A percentile compares a stretch with the other conserved stretches of the same genome.
Evolutionary conservation across 2,888 invertebrate genomes (phyloP).

Genomic region (Brachypalpus laphriformis): DNA sequence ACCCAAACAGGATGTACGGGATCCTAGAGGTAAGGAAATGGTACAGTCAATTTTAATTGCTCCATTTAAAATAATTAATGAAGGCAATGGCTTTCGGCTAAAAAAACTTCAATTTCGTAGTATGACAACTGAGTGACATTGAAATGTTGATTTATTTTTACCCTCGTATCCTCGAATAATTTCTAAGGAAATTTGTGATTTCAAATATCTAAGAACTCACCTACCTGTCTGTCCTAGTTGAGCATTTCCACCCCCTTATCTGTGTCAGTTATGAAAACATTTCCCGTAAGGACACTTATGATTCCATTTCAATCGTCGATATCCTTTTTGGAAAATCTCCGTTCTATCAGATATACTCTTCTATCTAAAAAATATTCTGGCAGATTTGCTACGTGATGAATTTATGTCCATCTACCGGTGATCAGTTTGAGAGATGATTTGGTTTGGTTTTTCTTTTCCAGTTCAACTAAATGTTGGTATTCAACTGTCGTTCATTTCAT

Average conservation of each 20-base stretch:
- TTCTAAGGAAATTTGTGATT: no score
- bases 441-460: not conserved
- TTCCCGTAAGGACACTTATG: not conserved
- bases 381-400: slow-evolving; percentile 11
- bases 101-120: not conserved
- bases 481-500: not conserved
- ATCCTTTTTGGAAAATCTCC: not conserved
- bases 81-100: not conserved
- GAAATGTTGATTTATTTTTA: not conserved
- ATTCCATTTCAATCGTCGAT: not conserved
- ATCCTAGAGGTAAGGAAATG: not conserved
- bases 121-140: not conserved
- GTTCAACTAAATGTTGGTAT: not conserved
- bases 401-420: not conserved
- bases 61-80: not conserved
- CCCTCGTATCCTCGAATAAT: no score
- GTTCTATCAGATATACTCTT: not conserved
- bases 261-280: not conserved
- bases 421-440: slow-evolving; percentile 10
- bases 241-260: no score
- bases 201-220: no score
- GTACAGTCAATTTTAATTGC: not conserved
- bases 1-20: not conserved
- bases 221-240: not conserved
- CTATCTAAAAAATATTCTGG: not conserved